Percentiles rank a stretch among this genome's conserved stretches.
These are phyloP conservation scores for Spodoptera frugiperda DNA, from an alignment of 1,140 invertebrate genomes.

Conservation along the genomic window DNA sequence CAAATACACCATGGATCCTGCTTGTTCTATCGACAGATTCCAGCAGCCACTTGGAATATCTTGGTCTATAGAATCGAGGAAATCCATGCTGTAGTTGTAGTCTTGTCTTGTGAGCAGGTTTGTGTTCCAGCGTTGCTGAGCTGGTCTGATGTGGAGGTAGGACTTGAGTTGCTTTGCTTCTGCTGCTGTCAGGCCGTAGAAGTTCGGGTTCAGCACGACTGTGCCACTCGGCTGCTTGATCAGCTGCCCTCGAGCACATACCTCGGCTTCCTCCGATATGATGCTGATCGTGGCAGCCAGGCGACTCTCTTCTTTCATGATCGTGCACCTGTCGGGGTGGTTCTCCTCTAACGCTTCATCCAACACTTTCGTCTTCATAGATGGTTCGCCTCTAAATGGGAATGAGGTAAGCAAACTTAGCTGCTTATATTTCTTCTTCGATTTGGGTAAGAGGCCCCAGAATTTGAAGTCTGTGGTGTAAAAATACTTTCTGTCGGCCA, in stretches of 20 bases:
- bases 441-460: constrained; percentile 89
- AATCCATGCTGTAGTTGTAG: constrained; percentile 93
- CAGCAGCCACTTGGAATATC: constrained; percentile 89
- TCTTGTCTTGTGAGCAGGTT: constrained; percentile 90
- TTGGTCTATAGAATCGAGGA: constrained; percentile 90
- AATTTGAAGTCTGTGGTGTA: constrained; percentile 90
- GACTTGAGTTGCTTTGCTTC: constrained; percentile 89
- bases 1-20: constrained; percentile 87
- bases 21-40: constrained; percentile 87
- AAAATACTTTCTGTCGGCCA: constrained; percentile 89
- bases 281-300: constrained; percentile 89
- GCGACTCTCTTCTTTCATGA: constrained; percentile 92
- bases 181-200: constrained; percentile 87
- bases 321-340: constrained; percentile 80
- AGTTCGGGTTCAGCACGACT: constrained; percentile 89
- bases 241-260: constrained; percentile 91
- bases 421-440: constrained; percentile 87
- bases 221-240: constrained; percentile 89
- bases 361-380: constrained; percentile 75
- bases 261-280: constrained; percentile 89
- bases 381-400: constrained; percentile 75
- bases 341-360: constrained; percentile 83
- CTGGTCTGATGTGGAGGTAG: constrained; percentile 89
- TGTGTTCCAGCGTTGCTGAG: constrained; percentile 90
- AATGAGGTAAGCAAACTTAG: constrained; percentile 84